These are phyloP conservation scores for Agrochola circellaris DNA, from an alignment of 2,888 invertebrate genomes.

Conservation along the genomic window DNA sequence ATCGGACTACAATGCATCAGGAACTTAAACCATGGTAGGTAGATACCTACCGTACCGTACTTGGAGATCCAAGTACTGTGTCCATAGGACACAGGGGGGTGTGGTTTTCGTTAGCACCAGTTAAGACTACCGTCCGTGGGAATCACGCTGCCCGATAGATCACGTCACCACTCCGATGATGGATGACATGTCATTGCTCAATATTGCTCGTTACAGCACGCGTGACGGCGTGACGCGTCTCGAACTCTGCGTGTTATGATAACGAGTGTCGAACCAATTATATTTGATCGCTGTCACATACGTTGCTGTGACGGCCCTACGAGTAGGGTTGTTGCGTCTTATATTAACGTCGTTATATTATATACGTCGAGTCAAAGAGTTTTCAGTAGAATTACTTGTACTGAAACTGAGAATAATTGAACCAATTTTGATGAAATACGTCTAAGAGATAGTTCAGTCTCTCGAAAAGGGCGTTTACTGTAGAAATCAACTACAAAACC, in stretches of 20 bases:
- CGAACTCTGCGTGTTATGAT: conserved; percentile 40
- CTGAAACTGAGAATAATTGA: no score
- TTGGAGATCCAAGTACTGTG: background rate
- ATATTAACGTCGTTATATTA: conserved; percentile 13
- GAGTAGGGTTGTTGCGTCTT: conserved; percentile 30
- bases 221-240: conserved; percentile 42
- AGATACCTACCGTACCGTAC: no score
- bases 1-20: no score
- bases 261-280: conserved; percentile 69
- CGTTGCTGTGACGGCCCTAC: conserved; percentile 47
- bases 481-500: background rate
- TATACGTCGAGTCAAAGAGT: background rate
- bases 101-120: conserved; percentile 16
- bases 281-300: conserved; percentile 70
- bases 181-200: conserved; percentile 61
- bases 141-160: conserved; percentile 50
- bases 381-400: background rate
- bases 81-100: background rate
- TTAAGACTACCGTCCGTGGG: conserved; percentile 44
- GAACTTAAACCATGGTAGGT: no score
- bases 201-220: conserved; percentile 54
- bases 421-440: no score
- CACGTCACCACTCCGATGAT: conserved; percentile 62
- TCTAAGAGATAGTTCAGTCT: no score
- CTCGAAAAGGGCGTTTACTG: no score